Evolutionary conservation across 2,888 invertebrate genomes (phyloP).

Genomic region (Saturnia japonica): DNA sequence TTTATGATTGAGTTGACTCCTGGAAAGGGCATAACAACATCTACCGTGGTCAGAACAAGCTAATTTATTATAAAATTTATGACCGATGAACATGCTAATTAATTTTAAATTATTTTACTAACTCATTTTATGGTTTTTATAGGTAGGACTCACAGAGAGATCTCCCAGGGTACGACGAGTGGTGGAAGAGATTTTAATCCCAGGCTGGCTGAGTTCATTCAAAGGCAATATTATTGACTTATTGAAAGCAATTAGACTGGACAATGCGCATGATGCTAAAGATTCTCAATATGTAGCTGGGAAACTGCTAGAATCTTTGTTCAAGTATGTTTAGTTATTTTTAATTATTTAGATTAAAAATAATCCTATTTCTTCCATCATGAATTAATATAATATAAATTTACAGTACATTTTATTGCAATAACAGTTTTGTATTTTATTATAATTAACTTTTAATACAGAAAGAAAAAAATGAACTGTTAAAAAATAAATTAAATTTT

Average conservation of each 20-base stretch:
- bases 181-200: slow-evolving; percentile 83
- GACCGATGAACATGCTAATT: background rate
- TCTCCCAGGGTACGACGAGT: slow-evolving; percentile 72
- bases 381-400: background rate
- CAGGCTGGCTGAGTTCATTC: slow-evolving; percentile 89
- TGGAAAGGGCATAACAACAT: too few species aligned
- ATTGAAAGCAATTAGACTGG: slow-evolving; percentile 88
- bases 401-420: too few species aligned
- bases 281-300: slow-evolving; percentile 78
- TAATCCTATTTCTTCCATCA: background rate
- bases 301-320: slow-evolving; percentile 72
- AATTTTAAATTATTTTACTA: background rate
- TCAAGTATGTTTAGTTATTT: slow-evolving; percentile 60
- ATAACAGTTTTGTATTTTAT: too few species aligned
- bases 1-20: too few species aligned
- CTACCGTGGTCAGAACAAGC: too few species aligned
- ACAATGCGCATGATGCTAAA: slow-evolving; percentile 78
- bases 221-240: slow-evolving; percentile 86
- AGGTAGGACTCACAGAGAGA: slow-evolving; percentile 77
- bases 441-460: too few species aligned
- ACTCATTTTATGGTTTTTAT: slow-evolving; percentile 11
- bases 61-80: too few species aligned
- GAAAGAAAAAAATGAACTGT: too few species aligned
- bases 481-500: too few species aligned
- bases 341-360: background rate